These are phyloP conservation scores for Neelides sp. DNA, from an alignment of 1,140 invertebrate species.

Conservation along the genomic window DNA sequence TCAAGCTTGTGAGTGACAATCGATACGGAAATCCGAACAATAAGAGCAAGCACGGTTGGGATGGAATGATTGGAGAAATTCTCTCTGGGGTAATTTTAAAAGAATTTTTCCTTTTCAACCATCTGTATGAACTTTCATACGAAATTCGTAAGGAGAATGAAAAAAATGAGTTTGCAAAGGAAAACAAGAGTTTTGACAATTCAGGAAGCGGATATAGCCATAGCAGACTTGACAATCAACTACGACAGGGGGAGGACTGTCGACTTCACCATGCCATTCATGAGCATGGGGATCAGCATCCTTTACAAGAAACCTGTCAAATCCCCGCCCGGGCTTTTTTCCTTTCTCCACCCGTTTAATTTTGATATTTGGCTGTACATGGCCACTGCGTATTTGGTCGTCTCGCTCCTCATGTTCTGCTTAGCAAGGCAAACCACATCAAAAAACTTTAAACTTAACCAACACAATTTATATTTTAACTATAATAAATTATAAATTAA, in stretches of 20 bases:
- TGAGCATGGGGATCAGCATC: constrained; percentile 37
- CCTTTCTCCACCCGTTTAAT: constrained; percentile 43
- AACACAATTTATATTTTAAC: too few relatives aligned
- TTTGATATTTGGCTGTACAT: constrained; percentile 45
- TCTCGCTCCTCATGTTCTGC: constrained; percentile 43
- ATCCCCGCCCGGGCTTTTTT: constrained; percentile 39
- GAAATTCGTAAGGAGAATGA: too few relatives aligned
- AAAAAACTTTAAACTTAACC: too few relatives aligned
- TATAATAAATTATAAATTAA: too few relatives aligned
- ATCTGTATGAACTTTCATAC: too few relatives aligned
- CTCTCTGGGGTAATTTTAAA: constrained; percentile 37
- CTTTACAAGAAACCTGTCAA: constrained; percentile 40
- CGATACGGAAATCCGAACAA: constrained; percentile 38
- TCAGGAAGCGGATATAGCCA: constrained; percentile 43
- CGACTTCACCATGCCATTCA: constrained; percentile 41
- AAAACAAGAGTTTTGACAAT: too few relatives aligned
- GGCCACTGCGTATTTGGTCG: constrained; percentile 41
- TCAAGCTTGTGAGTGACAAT: constrained; percentile 31
- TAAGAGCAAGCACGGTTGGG: constrained; percentile 39
- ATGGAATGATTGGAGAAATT: constrained; percentile 45
- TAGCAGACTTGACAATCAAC: constrained; percentile 42
- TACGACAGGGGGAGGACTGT: constrained; percentile 34
- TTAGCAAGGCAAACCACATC: constrained; percentile 38
- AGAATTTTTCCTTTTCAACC: too few relatives aligned
- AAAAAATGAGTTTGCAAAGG: too few relatives aligned